These are phyloP conservation scores for Ceratothoa steindachneri DNA, from an alignment of 2,888 invertebrate genomes.

Conservation along the genomic window DNA sequence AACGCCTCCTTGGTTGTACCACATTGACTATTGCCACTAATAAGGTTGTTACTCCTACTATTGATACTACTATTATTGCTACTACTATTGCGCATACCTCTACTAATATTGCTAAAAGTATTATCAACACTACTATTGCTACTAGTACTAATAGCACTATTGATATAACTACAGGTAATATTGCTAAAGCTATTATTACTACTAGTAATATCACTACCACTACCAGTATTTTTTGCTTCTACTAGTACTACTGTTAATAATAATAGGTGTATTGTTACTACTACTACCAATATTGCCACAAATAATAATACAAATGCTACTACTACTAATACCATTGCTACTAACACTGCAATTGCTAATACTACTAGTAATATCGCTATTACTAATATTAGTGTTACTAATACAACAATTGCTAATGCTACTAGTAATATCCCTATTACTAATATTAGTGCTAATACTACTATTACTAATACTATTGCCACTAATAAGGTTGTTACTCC, in stretches of 20 bases:
- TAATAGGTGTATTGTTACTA: too few species aligned
- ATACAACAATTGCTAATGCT: background rate
- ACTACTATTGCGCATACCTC: background rate
- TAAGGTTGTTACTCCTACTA: background rate
- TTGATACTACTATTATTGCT: constrained; percentile 7
- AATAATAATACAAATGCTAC: too few species aligned
- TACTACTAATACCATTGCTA: too few species aligned
- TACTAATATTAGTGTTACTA: background rate
- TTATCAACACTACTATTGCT: constrained; percentile 1
- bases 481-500: background rate
- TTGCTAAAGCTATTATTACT: background rate
- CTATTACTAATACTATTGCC: background rate
- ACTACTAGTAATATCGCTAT: too few species aligned
- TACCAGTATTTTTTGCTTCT: background rate
- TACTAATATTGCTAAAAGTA: background rate
- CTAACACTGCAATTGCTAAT: too few species aligned
- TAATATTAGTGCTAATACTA: background rate
- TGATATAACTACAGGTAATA: background rate
- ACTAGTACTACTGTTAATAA: too few species aligned
- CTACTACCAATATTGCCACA: too few species aligned
- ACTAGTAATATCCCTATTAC: background rate
- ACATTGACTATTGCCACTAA: too few species aligned
- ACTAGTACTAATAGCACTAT: background rate
- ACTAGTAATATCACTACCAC: background rate
- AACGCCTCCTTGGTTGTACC: too few species aligned